Conservation (phyloP, 2,888 invertebrate species). For the Netelia inedita region DNA sequence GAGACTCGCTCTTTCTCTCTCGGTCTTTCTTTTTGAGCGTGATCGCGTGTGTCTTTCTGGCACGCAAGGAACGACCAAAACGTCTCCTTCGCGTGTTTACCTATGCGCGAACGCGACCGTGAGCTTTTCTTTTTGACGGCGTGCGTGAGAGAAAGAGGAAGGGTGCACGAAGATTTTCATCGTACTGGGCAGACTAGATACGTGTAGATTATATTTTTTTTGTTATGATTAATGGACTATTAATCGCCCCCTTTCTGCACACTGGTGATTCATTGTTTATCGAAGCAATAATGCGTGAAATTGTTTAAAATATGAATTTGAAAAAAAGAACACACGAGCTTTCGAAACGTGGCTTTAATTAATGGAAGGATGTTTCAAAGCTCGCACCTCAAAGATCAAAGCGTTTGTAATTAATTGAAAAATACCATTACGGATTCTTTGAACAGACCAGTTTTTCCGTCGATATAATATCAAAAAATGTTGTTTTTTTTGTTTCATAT, state of each 20-base stretch:
- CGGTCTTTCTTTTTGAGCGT: not conserved
- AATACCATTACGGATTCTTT: too few relatives aligned
- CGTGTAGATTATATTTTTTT: not conserved
- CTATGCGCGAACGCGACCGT: conserved; percentile 23
- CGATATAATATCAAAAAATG: too few relatives aligned
- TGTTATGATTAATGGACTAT: conserved; percentile 62
- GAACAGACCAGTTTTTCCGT: too few relatives aligned
- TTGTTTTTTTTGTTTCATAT: too few relatives aligned
- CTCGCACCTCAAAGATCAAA: too few relatives aligned
- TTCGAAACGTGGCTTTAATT: too few relatives aligned
- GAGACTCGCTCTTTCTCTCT: conserved; percentile 34
- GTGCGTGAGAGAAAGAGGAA: not conserved
- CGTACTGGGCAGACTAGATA: conserved; percentile 14
- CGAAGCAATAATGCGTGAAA: not conserved
- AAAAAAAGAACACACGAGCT: not conserved
- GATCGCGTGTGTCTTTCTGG: conserved; percentile 61
- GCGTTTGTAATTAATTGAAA: too few relatives aligned
- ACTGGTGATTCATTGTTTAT: not conserved
- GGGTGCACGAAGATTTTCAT: conserved; percentile 47
- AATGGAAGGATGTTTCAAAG: too few relatives aligned
- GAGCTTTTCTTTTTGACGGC: conserved; percentile 43
- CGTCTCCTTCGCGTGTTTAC: conserved; percentile 59
- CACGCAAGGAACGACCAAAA: conserved; percentile 53
- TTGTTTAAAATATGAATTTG: not conserved
- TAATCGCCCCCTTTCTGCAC: conserved; percentile 38